A percentile compares a stretch with the other conserved stretches of the same genome.
Evolutionary conservation across 2,113 vertebrate genomes (phyloP).

Genomic region (Chaenocephalus aceratus): DNA sequence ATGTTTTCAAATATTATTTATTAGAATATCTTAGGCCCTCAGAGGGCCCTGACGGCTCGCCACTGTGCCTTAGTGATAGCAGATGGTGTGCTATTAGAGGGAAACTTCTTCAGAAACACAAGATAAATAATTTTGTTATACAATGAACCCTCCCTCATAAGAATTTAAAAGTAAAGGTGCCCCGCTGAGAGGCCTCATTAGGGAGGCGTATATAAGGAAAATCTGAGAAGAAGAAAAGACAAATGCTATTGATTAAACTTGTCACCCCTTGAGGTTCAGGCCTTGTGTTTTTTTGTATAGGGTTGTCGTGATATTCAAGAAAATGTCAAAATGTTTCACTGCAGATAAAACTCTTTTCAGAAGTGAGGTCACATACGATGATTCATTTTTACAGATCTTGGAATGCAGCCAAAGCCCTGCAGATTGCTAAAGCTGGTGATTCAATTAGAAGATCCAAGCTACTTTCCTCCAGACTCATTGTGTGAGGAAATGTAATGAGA

Average conservation of each 20-base stretch:
- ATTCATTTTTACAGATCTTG: conserved; percentile 46
- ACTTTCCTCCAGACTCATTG: conserved; percentile 56
- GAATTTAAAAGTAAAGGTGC: conserved; percentile 62
- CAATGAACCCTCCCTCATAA: conserved; percentile 48
- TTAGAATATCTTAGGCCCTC: no score
- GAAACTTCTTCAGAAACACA: conserved; percentile 51
- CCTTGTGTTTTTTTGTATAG: conserved; percentile 6
- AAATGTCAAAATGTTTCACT: conserved; percentile 2
- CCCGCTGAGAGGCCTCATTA: conserved; percentile 76
- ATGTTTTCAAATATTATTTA: no score
- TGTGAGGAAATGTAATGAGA: conserved; percentile 54
- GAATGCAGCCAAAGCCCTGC: conserved; percentile 47
- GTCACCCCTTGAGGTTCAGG: conserved; percentile 33
- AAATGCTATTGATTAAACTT: conserved; percentile 62
- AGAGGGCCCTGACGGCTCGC: no score
- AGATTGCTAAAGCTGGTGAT: conserved; percentile 50
- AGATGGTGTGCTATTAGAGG: conserved; percentile 59
- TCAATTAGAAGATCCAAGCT: conserved; percentile 55
- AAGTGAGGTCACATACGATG: conserved; percentile 35
- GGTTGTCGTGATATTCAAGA: conserved; percentile 3
- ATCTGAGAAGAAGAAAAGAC: conserved; percentile 61
- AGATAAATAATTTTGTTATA: conserved; percentile 48
- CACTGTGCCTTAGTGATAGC: conserved; percentile 25
- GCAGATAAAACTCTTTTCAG: conserved; percentile 24
- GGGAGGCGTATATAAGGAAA: conserved; percentile 52